Percentiles rank a stretch among this genome's conserved stretches.
Conservation (phyloP, 2,113 vertebrate species). For the Dasyurus viverrinus region DNA sequence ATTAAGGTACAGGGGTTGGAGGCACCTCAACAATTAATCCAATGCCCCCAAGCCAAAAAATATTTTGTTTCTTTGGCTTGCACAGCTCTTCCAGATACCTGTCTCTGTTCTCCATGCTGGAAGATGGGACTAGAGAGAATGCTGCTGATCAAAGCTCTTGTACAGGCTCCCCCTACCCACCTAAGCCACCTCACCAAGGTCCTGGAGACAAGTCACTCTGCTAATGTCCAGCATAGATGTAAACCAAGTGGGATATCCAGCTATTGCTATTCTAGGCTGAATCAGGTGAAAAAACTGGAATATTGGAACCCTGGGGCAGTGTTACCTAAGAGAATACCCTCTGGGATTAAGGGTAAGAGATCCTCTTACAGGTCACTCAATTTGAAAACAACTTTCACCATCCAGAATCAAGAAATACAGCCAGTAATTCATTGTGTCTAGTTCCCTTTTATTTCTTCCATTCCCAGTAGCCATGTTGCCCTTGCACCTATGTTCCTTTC, state of each 20-base stretch:
- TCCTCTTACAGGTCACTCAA: not conserved
- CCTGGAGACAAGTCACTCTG: not conserved
- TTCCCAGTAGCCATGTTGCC: not conserved
- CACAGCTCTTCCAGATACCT: not conserved
- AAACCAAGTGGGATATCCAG: not conserved
- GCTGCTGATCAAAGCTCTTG: not conserved
- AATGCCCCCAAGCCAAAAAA: not conserved
- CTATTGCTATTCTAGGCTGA: no score
- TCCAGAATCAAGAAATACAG: not conserved
- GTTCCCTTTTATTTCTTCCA: not conserved
- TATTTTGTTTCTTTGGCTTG: not conserved
- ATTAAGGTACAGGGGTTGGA: no score
- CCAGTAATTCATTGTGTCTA: not conserved
- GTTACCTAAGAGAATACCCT: not conserved
- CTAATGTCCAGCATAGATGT: not conserved
- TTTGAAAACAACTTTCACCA: not conserved
- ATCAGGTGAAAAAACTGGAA: not conserved
- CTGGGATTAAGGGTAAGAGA: not conserved
- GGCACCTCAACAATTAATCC: no score
- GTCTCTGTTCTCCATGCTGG: not conserved
- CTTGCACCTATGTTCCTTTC: not conserved
- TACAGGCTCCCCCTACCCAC: no score
- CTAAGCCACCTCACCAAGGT: not conserved
- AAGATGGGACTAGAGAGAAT: not conserved
- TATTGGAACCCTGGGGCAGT: not conserved